Evolutionary conservation across 64 coral and sea anemone genomes (phyloP).

Genomic region (Montipora capricornis): DNA sequence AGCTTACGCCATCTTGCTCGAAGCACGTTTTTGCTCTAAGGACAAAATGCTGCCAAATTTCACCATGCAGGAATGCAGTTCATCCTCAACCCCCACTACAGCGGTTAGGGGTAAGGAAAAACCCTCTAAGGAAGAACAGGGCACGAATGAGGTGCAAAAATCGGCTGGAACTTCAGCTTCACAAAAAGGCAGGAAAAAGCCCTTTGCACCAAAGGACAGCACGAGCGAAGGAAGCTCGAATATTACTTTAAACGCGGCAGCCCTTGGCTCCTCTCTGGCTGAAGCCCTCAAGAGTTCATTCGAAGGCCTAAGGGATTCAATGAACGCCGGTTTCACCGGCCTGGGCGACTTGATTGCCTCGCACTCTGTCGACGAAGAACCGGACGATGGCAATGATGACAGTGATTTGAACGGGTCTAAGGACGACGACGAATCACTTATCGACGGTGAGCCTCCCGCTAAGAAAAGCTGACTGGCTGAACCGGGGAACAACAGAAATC

Average conservation of each 20-base stretch:
- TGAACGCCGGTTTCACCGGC: constrained; percentile 15
- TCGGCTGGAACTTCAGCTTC: neutral
- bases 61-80: neutral
- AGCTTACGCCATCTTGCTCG: constrained; percentile 21
- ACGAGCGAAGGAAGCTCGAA: too few relatives aligned
- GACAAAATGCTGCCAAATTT: neutral
- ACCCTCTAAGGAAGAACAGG: neutral
- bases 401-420: neutral
- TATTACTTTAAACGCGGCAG: too few relatives aligned
- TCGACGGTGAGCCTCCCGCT: neutral
- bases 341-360: constrained; percentile 5
- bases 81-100: constrained; percentile 25
- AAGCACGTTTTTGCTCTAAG: neutral
- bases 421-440: neutral
- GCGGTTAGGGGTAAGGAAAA: neutral
- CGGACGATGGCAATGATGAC: neutral
- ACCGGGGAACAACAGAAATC: neutral
- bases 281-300: too few relatives aligned
- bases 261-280: too few relatives aligned
- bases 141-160: neutral
- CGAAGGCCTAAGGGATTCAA: neutral
- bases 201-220: too few relatives aligned
- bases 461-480: neutral
- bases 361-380: neutral
- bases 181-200: neutral